Percentiles rank a stretch among this genome's conserved stretches.
phyloP scores from a whole-genome alignment of 2,797 vertebrate genomes.

The Champsocephalus esox region DNA sequence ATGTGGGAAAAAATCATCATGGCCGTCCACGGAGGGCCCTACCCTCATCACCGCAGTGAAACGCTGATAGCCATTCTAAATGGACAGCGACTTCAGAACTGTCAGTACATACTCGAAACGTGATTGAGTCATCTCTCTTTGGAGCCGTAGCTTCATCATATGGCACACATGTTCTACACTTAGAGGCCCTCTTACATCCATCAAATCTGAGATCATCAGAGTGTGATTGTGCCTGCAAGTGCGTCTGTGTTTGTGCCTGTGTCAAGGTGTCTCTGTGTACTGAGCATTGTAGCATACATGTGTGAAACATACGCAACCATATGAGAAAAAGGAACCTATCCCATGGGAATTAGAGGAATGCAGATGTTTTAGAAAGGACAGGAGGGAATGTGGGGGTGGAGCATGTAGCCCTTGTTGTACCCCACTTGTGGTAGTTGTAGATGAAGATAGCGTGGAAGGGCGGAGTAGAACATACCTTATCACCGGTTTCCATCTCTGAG shows the following conservation, averaged over 20 bases:
- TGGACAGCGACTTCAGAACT: constrained; percentile 45
- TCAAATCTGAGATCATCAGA: constrained; percentile 69
- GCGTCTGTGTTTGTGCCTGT: constrained; percentile 54
- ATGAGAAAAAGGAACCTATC: constrained; percentile 52
- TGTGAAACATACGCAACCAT: constrained; percentile 65
- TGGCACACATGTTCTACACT: constrained; percentile 65
- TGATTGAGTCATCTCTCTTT: constrained; percentile 70
- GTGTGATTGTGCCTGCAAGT: constrained; percentile 45
- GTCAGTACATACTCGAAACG: constrained; percentile 48
- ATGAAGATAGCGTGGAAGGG: constrained; percentile 47
- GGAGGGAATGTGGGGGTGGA: constrained; percentile 1
- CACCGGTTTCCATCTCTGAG: constrained; percentile 62
- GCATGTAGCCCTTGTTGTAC: constrained; percentile 33
- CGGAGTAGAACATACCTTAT: constrained; percentile 61
- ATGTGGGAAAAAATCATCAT: constrained; percentile 56
- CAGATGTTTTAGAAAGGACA: constrained; percentile 47
- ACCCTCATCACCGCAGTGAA: constrained; percentile 57
- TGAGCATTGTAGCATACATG: constrained; percentile 54
- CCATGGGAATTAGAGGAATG: constrained; percentile 72
- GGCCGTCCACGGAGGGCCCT: constrained; percentile 25
- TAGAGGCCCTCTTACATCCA: constrained; percentile 59
- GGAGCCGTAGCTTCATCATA: constrained; percentile 68
- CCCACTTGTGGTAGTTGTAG: constrained; percentile 33
- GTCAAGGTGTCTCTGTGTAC: constrained; percentile 61
- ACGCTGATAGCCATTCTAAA: constrained; percentile 50